Evolutionary conservation across 2,113 vertebrate genomes (phyloP), one percentile per base, ranked within the genome.

Genomic region (Eretmochelys imbricata): DNA sequence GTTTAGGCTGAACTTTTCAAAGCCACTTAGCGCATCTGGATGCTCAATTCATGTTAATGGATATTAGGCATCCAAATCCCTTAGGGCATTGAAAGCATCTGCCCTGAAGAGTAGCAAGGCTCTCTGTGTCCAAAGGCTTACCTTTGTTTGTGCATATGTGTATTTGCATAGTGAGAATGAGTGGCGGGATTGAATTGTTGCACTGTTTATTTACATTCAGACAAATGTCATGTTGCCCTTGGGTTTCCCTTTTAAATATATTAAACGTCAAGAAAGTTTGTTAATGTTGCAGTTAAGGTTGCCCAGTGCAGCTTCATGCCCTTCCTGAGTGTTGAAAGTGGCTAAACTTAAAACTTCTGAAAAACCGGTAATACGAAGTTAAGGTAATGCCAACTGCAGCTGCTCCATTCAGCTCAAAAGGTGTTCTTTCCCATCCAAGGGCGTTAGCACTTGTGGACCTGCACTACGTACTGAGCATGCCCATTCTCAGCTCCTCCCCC

Each of bases 91-190:
- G 87, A 78, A 76, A 89, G 19, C 35, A n/a, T 46, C 8, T 3
- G 4, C 42, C 62, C 31, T 78, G 84, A 22, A 24, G 4, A 80
- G 11, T 48, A 59, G 59, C 19, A 53, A 5, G 0, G 0, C 75
- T 49, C 57, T 76, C 42, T 78, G 42, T 46, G 25, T 27, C 75
- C n/a, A 78, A 42, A 27, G 24, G 24, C 6, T 48, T 78, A 14
- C 19, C 75, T 76, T 27, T 76, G 12, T 46, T 75, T 42, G 22
- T 76, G 12, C 75, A 80, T 62, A 57, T 59, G n/a, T 80, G 54
- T 75, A 78, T 29, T 59, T 54, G 72, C 76, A 78, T 78, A 59
- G n/a, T 59, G 75, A 46, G 48, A 79, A 75, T 10, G 42, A 57
- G 8, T 25, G 46, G 49, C 10, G 31, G 75, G 16, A 12, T 46